phyloP scores from a whole-genome alignment of 2,113 vertebrate species.

The Spea multiplicata region DNA sequence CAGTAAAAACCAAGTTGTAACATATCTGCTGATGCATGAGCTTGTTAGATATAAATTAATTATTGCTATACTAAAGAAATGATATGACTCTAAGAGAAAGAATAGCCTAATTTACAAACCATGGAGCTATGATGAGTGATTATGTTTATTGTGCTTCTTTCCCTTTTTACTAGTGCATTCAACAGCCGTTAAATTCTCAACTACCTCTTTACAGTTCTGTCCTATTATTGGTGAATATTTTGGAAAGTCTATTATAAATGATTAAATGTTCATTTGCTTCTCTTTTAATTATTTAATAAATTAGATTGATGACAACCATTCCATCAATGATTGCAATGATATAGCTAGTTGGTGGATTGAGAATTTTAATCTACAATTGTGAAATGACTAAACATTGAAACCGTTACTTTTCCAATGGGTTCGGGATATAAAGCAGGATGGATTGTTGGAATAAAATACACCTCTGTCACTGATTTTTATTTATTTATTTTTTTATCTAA shows the following conservation, averaged over 20 bases:
- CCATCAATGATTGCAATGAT: no score
- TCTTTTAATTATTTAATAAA: no score
- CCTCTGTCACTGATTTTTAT: no score
- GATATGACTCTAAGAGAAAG: slow-evolving; percentile 28
- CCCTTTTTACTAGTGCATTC: slow-evolving; percentile 19
- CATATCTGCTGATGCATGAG: slow-evolving; percentile 13
- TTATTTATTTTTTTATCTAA: no score
- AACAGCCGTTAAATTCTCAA: slow-evolving; percentile 15
- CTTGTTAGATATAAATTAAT: slow-evolving; percentile 40
- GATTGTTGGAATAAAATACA: no score
- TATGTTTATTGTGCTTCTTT: slow-evolving; percentile 36
- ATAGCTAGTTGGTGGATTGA: no score
- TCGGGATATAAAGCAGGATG: no score
- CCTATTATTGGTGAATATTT: slow-evolving; percentile 16
- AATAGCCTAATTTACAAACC: slow-evolving; percentile 34
- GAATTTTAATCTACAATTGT: no score
- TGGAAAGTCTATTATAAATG: slow-evolving; percentile 4
- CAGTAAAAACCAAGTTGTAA: slow-evolving; percentile 1
- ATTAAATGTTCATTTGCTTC: background rate
- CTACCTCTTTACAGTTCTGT: slow-evolving; percentile 15
- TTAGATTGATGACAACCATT: no score
- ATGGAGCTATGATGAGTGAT: slow-evolving; percentile 26
- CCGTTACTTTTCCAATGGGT: no score
- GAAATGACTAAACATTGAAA: no score
- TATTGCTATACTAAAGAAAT: slow-evolving; percentile 30